A percentile compares a stretch with the other conserved stretches of the same genome.
phyloP scores from a whole-genome alignment of 2,888 invertebrate genomes.

The Sinhomidia bicolor region DNA sequence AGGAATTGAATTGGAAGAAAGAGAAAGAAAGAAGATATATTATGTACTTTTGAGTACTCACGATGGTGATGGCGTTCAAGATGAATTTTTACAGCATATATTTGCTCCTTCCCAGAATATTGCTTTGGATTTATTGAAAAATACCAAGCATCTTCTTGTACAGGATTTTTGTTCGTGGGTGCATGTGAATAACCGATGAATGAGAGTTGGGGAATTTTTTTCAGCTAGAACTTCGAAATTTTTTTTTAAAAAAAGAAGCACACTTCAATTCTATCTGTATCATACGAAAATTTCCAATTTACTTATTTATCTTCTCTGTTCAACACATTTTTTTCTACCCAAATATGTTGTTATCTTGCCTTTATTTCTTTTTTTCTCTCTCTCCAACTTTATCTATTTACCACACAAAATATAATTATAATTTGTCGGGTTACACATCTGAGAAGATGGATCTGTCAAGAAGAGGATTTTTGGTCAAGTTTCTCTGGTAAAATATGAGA shows the following conservation, averaged over 20 bases:
- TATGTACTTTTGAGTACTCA: not conserved
- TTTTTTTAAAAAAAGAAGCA: not conserved
- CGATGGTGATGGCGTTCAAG: not conserved
- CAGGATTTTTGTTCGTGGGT: not conserved
- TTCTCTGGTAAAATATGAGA: conserved; percentile 59
- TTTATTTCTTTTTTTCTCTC: conserved; percentile 29
- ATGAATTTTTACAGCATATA: conserved; percentile 4
- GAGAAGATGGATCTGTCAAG: conserved; percentile 9
- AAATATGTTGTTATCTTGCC: not conserved
- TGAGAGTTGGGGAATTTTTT: too few relatives aligned
- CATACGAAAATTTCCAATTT: conserved; percentile 38
- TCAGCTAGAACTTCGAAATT: too few relatives aligned
- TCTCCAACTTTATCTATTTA: not conserved
- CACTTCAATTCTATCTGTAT: not conserved
- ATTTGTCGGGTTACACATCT: conserved; percentile 37
- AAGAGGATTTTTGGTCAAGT: conserved; percentile 27
- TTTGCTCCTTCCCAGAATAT: not conserved
- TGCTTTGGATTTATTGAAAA: conserved; percentile 26
- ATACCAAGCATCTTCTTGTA: not conserved
- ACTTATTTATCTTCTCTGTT: not conserved
- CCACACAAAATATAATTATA: conserved; percentile 37
- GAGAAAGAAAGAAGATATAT: conserved; percentile 10
- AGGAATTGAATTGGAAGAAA: conserved; percentile 20
- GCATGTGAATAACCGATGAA: not conserved
- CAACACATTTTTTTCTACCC: not conserved